Evolutionary conservation across 2,888 invertebrate genomes (phyloP), one percentile per base, ranked within the genome.

Genomic region (Phyllotreta cruciferae): DNA sequence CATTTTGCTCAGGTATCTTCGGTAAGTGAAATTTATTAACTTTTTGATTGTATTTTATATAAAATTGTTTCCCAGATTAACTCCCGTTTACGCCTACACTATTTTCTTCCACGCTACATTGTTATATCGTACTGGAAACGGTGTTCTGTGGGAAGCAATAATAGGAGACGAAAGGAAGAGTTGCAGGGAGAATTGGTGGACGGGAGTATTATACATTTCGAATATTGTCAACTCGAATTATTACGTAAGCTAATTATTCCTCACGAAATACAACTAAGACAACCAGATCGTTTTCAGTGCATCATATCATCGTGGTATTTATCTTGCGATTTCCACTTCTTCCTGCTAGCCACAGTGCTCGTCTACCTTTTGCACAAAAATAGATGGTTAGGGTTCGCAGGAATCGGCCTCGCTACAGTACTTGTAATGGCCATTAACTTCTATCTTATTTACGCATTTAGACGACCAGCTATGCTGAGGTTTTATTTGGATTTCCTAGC

Each of bases 281-380:
- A 10, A 13, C 14, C 1, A 7, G 11, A 24, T 53, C 39, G 54
- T 34, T 80, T 83, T 36, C 79, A 90, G 89, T 90, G 90, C 72
- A 82, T 89, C 78, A 81, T 86, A 0, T 83, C 86, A 64, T 84
- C 88, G 0, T 90, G 90, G 90, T 89, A 88, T 78, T 83, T 89
- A 38, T 86, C 90, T 0, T 87, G 87, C 63, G 90, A 90, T 78
- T 88, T 88, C 79, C 90, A 90, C 75, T 87, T 84, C 79, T 88
- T 87, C 77, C 77, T 86, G 49, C 73, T 88, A 10, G 84, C 85
- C 0, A 75, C 86, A 9, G 72, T 84, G n/a, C 68, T 84, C 24
- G 83, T 81, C 70, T 76, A 81, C 68, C 47, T 86, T 6, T 82
- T 85, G 70, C 80, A 79, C 45, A 79, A 77, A 6, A 73, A 75